Evolutionary conservation across 2,888 invertebrate genomes (phyloP).

Genomic region (Lottia gigantea): DNA sequence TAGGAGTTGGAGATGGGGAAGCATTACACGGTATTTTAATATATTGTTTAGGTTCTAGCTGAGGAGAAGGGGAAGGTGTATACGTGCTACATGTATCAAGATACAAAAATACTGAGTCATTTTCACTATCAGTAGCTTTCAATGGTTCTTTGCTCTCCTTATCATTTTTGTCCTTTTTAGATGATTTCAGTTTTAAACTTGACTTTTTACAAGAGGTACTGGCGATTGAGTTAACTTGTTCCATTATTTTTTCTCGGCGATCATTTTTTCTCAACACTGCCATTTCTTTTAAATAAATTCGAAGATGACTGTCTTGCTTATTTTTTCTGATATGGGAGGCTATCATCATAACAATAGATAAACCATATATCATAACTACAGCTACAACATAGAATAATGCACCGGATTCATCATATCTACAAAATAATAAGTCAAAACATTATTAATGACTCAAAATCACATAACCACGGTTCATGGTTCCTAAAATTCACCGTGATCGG

Average conservation of each 20-base stretch:
- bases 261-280: slow-evolving; percentile 57
- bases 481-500: too few species aligned
- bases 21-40: background rate
- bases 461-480: too few species aligned
- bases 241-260: slow-evolving; percentile 55
- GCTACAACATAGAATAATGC: slow-evolving; percentile 66
- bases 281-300: slow-evolving; percentile 64
- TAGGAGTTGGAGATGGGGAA: background rate
- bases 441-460: too few species aligned
- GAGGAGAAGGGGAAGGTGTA: background rate
- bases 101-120: slow-evolving; percentile 46
- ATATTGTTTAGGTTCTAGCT: background rate
- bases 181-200: slow-evolving; percentile 11
- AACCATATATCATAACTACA: slow-evolving; percentile 65
- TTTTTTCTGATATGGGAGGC: slow-evolving; percentile 66
- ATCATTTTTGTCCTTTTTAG: slow-evolving; percentile 23
- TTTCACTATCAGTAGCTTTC: slow-evolving; percentile 25
- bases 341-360: slow-evolving; percentile 67
- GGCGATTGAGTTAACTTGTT: slow-evolving; percentile 45
- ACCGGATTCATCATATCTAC: slow-evolving; percentile 58
- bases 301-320: slow-evolving; percentile 62
- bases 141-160: slow-evolving; percentile 17
- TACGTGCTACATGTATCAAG: background rate
- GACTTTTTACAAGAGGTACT: slow-evolving; percentile 26
- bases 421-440: background rate